phyloP scores from a whole-genome alignment of 2,888 invertebrate species.

The Cybosia mesomella region DNA sequence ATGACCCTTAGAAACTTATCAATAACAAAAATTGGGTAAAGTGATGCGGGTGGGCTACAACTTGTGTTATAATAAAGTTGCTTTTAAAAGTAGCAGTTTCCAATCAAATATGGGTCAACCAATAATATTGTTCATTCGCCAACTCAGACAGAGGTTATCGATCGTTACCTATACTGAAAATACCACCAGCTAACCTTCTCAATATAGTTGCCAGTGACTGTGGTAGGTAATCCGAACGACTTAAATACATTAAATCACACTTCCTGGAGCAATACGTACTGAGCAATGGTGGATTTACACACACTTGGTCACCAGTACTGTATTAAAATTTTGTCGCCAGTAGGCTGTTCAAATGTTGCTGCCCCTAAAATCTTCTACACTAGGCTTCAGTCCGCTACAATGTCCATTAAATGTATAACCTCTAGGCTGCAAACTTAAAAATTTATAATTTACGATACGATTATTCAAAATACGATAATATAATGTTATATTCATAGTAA shows the following conservation, averaged over 20 bases:
- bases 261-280: not conserved
- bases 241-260: not conserved
- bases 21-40: not conserved
- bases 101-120: not conserved
- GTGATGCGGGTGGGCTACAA: no score
- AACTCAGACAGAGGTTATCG: not conserved
- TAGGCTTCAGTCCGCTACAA: no score
- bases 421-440: no score
- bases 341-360: no score
- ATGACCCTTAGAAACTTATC: not conserved
- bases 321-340: not conserved
- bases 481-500: no score
- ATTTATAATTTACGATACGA: no score
- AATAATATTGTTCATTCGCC: not conserved
- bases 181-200: not conserved
- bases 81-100: not conserved
- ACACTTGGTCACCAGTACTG: no score
- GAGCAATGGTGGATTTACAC: not conserved
- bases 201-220: not conserved
- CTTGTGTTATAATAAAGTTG: not conserved
- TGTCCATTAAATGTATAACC: no score
- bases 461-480: no score
- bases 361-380: no score
- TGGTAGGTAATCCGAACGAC: not conserved
- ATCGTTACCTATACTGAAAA: slow-evolving; percentile 1